phyloP scores from a whole-genome alignment of 30 jellyfish, hydroid and myxozoan species.

The Cassiopea andromeda region DNA sequence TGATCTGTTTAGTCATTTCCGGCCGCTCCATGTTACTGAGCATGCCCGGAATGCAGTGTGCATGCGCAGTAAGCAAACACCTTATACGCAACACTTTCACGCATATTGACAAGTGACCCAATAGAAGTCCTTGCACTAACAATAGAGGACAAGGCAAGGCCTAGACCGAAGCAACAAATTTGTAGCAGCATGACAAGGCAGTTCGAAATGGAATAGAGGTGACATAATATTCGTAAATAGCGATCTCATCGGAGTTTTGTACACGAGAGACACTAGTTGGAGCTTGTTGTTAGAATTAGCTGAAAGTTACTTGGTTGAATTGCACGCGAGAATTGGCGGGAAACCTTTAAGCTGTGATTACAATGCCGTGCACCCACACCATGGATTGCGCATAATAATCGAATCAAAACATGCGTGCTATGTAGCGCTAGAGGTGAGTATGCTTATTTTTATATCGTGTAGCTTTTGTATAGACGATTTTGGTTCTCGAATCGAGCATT shows the following conservation, averaged over 20 bases:
- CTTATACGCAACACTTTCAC: not conserved
- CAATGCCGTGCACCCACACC: too few relatives aligned
- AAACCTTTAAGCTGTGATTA: not conserved
- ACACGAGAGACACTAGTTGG: not conserved
- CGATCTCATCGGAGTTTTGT: not conserved
- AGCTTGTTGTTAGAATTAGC: not conserved
- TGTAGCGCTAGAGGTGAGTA: too few relatives aligned
- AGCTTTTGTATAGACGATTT: too few relatives aligned
- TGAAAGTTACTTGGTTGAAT: not conserved
- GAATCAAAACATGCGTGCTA: too few relatives aligned
- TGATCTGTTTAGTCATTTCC: not conserved
- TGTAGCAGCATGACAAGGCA: not conserved
- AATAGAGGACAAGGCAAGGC: not conserved
- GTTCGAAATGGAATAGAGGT: not conserved
- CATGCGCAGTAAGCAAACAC: not conserved
- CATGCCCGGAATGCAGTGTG: not conserved
- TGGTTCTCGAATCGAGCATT: too few relatives aligned
- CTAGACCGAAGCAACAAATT: not conserved
- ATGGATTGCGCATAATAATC: too few relatives aligned
- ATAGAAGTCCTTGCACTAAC: not conserved
- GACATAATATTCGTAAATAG: not conserved
- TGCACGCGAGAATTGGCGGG: constrained; percentile 3
- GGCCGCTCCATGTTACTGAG: not conserved
- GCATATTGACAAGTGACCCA: not conserved
- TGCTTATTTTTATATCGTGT: too few relatives aligned